These are phyloP conservation scores for Xenus cinereus DNA, from an alignment of 2,113 vertebrate genomes.

Conservation along the genomic window DNA sequence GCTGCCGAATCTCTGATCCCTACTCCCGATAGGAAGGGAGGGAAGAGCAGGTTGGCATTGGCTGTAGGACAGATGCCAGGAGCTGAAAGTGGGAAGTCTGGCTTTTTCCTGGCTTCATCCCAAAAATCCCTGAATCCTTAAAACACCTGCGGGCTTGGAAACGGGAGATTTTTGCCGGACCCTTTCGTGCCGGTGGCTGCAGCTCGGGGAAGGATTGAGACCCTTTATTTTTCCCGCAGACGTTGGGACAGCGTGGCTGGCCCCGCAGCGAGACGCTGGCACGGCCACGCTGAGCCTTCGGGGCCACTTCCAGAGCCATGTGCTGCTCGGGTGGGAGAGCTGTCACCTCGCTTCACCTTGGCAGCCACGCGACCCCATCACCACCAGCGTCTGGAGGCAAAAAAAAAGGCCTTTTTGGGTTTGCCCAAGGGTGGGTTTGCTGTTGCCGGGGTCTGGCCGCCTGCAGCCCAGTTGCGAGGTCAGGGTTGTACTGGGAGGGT, in stretches of 20 bases:
- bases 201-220: not conserved
- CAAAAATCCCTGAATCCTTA: not conserved
- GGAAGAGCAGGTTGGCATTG: not conserved
- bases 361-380: accelerated
- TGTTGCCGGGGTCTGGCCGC: not conserved
- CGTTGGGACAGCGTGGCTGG: accelerated
- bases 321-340: not conserved
- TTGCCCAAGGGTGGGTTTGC: not conserved
- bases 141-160: not conserved
- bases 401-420: not conserved
- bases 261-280: not conserved
- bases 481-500: not conserved
- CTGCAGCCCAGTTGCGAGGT: not conserved
- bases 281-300: not conserved
- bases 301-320: not conserved
- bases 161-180: not conserved
- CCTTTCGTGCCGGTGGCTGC: not conserved
- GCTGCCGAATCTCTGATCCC: not conserved
- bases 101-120: not conserved
- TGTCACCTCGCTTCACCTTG: not conserved
- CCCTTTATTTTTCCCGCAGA: not conserved
- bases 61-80: not conserved
- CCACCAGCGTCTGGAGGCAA: too few species aligned
- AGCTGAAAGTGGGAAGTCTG: not conserved
- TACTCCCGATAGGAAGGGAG: accelerated